Base-by-base conservation (phyloP, 1,140 invertebrate genomes). In the Euborellia annulipes region DNA sequence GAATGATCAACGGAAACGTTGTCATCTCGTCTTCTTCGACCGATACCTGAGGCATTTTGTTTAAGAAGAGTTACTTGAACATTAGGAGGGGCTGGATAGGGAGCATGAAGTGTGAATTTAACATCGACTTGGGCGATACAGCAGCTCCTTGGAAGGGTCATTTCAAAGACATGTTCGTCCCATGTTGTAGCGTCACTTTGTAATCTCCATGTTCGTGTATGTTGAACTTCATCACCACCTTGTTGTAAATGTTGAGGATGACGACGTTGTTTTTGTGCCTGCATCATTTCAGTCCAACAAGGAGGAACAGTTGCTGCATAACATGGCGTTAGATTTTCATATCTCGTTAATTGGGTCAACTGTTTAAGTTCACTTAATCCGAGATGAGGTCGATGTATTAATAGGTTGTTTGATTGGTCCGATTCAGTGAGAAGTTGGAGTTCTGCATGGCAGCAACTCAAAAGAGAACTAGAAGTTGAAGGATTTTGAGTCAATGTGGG, bases 281-380 rank as follows among this genome's bases (percentile, higher is more conserved):
- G 87, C 54, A 88, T 85, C 55, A 92, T 74, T 67, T 92, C 86
- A 50, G 76, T 82, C 90, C 88, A 92, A 62, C 87, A 92, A 20
- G 85, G 78, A 2, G 88, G 85, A 1, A 91, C 84, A n/a, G 86
- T 88, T 4, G 85, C 85, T 41, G 80, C 78, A 58, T 87, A 91
- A 2, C 61, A 56, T 3, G 68, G 66, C 32, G 70, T 66, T 6
- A 76, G 61, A 45, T 69, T 70, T 43, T 73, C 73, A 66, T 78
- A 81, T 51, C 69, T 63, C 3, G 75, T 82, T 7, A 82, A 59
- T 45, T 74, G 69, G 45, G 79, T 75, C 0, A 82, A 60, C 3
- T 62, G 53, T 39, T 66, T 63, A 41, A 82, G 61, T 50, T 72
- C 70, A 6, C 68, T 60, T 17, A 74, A 59, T 23, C 53, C 21